These are phyloP conservation scores for Cylindroiulus punctatus DNA, from an alignment of 2,888 invertebrate genomes.

Conservation along the genomic window DNA sequence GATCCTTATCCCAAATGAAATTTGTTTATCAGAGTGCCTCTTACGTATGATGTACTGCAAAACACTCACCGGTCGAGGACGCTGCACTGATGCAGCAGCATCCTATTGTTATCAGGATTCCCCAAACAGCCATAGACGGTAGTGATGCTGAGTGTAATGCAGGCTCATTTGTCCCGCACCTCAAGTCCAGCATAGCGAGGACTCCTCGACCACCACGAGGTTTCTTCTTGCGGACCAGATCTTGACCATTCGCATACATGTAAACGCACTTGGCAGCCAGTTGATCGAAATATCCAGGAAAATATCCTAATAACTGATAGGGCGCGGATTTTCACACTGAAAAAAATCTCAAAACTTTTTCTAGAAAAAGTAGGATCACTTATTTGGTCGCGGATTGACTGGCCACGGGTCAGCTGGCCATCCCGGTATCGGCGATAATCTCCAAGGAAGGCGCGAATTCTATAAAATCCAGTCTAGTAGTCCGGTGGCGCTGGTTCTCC, in stretches of 20 bases:
- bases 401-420: constrained; percentile 34
- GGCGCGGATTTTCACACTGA: neutral
- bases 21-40: too few relatives aligned
- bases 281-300: neutral
- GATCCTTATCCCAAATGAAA: neutral
- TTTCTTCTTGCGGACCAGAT: constrained; percentile 6
- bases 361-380: neutral
- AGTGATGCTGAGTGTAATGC: neutral
- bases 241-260: constrained; percentile 22
- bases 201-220: neutral
- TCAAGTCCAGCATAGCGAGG: constrained; percentile 36
- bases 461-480: neutral
- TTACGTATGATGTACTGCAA: neutral
- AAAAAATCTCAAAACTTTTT: neutral
- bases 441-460: neutral
- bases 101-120: constrained; percentile 22
- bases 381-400: too few relatives aligned
- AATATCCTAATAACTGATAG: neutral
- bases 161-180: neutral
- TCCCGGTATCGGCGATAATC: neutral
- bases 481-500: neutral
- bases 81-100: neutral
- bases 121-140: neutral
- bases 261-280: neutral
- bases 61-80: neutral